These are phyloP conservation scores for Frieseomelitta varia DNA, from an alignment of 1,140 invertebrate genomes.

Conservation along the genomic window DNA sequence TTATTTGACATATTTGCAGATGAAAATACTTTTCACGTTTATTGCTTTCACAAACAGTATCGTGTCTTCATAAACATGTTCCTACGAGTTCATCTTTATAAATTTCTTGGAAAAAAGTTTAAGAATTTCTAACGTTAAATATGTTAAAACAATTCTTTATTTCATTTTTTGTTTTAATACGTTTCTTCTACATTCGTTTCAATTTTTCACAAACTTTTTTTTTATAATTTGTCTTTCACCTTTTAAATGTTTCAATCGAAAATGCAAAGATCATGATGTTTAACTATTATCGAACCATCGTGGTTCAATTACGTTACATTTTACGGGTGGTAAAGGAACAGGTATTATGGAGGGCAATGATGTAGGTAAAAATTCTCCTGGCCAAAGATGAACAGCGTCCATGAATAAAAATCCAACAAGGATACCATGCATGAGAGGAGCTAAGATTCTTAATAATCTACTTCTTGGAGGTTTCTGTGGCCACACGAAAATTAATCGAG, in stretches of 20 bases:
- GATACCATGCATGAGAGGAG: constrained; percentile 66
- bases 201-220: constrained; percentile 82
- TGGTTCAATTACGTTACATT: constrained; percentile 78
- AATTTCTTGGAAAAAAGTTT: background rate
- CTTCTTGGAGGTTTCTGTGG: constrained; percentile 70
- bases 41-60: too few species aligned
- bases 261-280: background rate
- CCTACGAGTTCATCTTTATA: too few species aligned
- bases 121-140: background rate
- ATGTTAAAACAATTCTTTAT: constrained; percentile 41
- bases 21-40: background rate
- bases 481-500: constrained; percentile 77
- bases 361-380: constrained; percentile 76
- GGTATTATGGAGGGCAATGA: constrained; percentile 64
- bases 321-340: constrained; percentile 68
- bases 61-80: background rate
- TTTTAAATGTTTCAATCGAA: constrained; percentile 74
- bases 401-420: constrained; percentile 69
- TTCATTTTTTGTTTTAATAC: constrained; percentile 80
- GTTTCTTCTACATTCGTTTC: constrained; percentile 86
- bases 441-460: constrained; percentile 62
- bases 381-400: constrained; percentile 75
- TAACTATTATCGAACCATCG: constrained; percentile 71
- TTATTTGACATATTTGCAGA: constrained; percentile 84
- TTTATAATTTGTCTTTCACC: constrained; percentile 82